Evolutionary conservation across 2,888 invertebrate genomes (phyloP), one percentile per base, ranked within the genome.

Genomic region (Iselma pallidipennis): DNA sequence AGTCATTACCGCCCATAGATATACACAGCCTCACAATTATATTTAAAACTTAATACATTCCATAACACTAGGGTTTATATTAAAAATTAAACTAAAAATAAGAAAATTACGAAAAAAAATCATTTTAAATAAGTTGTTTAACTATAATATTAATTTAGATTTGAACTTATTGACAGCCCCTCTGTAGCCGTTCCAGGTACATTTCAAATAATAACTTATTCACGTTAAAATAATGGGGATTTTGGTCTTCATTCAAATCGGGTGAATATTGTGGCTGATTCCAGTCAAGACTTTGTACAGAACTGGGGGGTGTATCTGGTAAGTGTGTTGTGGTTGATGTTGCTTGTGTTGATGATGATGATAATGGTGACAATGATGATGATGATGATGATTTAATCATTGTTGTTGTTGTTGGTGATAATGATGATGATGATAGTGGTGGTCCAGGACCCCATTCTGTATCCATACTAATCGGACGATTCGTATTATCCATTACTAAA

Each of bases 151-250:
- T 55, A 25, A 26, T 45, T 14, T 37, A 25, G 5, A 12, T 33
- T 59, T 61, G 69, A 55, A 65, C 61, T 55, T 74, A 68, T 66
- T 71, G 70, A 60, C 72, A 74, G 7, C 74, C 76, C 82, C 95
- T 86, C 80, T 91, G 90, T 77, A 90, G 82, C 77, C 94, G 85
- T 75, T 93, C 91, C 78, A 92, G 83, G 81, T 95, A 94, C 78
- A 94, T 85, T 81, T 94, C 90, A 83, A 91, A 94, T 74, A 96
- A 83, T 76, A 95, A 82, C 83, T 93, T 94, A 81, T 96, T 96
- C 71, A 87, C 87, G 72, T 91, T 89, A 79, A 90, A 95, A 79
- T 95, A 96, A 80, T 91, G 91, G 26, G 90, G 93, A 84, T 95
- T 96, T 75, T 94, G 89, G 57, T 84, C 81, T 62, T 90, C 89